These are phyloP conservation scores for Ochotona curzoniae DNA, from an alignment of 2,113 vertebrate genomes.

Conservation along the genomic window DNA sequence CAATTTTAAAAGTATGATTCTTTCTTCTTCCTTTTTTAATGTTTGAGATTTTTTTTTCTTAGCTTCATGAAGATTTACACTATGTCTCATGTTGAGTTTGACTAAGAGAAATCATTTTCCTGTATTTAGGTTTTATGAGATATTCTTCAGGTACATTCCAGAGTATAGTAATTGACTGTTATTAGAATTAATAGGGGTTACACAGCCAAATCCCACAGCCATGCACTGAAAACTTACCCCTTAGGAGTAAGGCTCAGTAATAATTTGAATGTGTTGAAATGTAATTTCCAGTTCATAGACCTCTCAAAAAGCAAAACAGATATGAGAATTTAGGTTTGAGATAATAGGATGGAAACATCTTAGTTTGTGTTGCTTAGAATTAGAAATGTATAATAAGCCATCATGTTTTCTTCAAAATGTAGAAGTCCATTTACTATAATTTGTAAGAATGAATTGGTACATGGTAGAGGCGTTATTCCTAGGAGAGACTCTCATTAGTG, in stretches of 20 bases:
- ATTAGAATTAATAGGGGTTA: slow-evolving; percentile 71
- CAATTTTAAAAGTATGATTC: not conserved
- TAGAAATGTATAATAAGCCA: slow-evolving; percentile 48
- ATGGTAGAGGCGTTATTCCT: not conserved
- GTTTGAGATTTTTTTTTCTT: slow-evolving; percentile 13
- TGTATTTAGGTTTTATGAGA: slow-evolving; percentile 56
- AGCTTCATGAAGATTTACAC: slow-evolving; percentile 35
- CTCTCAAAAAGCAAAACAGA: slow-evolving; percentile 57
- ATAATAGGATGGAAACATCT: slow-evolving; percentile 55
- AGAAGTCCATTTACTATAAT: slow-evolving; percentile 16
- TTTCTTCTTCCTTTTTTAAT: not conserved
- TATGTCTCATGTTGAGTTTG: not conserved
- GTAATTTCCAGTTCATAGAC: slow-evolving; percentile 65
- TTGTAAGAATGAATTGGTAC: not conserved
- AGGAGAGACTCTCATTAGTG: not conserved
- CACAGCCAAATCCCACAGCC: slow-evolving; percentile 60
- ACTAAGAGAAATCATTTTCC: slow-evolving; percentile 48
- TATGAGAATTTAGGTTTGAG: slow-evolving; percentile 40
- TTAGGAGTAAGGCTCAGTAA: slow-evolving; percentile 63
- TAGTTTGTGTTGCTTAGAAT: slow-evolving; percentile 39
- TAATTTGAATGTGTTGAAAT: slow-evolving; percentile 66
- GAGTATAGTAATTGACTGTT: slow-evolving; percentile 55
- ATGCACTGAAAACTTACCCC: slow-evolving; percentile 64
- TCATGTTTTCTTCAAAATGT: slow-evolving; percentile 42
- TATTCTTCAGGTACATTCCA: slow-evolving; percentile 60